Base-by-base conservation (phyloP, 2,113 vertebrate species). In the Chrysemys picta region DNA sequence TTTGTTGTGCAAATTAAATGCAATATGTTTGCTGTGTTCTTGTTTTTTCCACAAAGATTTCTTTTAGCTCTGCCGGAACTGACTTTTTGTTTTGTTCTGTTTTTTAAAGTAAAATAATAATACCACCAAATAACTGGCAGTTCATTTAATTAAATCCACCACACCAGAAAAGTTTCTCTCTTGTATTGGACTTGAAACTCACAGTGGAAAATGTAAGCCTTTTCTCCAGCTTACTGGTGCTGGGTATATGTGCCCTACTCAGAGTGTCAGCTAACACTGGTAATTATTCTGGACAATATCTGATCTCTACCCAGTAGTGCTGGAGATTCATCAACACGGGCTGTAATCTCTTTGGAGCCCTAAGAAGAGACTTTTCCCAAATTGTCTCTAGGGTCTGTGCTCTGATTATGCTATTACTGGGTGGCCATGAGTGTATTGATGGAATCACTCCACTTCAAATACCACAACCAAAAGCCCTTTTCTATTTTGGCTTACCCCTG, bases 161-260 rank as follows among this genome's bases (percentile, higher is more conserved):
- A 38, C 2, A 57, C 47, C 81, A 84, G 47, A 87, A 56, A 59
- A 91, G 8, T 82, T 92, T 96, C 87, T 96, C 56, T 93, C 95
- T 95, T 94, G 89, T 97, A 93, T 62, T 93, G 85, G 93, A 93
- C 22, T 96, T 95, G 91, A 84, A 88, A 59, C 95, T 97, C 42
- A 83, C 85, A 54, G 89, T 94, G 86, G 90, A 95, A 89, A 96
- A 52, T 72, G 38, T 88, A 88, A 96, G 80, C 57, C 16, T 94
- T 95, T 31, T 35, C 92, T 72, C 65, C 17, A 38, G 9, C n/a
- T 72, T 17, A 72, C n/a, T 72, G 65, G 19, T 72, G 19, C 35
- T 38, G 65, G n/a, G 35, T 38, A 72, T 38, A 35, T 72, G 17
- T 72, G 65, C 65, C n/a, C 13, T 65, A 8, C 4, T 65, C 62